A percentile compares a stretch with the other conserved stretches of the same genome.
phyloP scores from a whole-genome alignment of 2,888 invertebrate genomes.

The Drosophila subquinaria region DNA sequence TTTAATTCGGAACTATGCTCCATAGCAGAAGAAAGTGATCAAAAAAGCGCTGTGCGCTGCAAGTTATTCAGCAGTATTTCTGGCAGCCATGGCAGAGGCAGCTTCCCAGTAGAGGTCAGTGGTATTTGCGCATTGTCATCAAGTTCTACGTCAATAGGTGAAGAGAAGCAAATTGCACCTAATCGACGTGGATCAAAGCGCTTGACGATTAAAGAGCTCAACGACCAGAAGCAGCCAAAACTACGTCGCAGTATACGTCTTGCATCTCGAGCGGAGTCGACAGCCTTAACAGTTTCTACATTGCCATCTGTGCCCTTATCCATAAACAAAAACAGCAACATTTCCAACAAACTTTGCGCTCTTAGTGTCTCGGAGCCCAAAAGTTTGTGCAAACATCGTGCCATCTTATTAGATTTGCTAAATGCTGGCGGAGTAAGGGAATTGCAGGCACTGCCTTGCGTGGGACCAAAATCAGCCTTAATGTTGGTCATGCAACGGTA shows the following conservation, averaged over 20 bases:
- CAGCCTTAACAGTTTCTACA: background rate
- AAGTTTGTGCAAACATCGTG: background rate
- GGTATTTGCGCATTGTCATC: background rate
- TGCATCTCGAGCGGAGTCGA: background rate
- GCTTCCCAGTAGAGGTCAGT: background rate
- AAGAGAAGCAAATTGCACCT: background rate
- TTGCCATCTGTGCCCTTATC: background rate
- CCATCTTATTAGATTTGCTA: background rate
- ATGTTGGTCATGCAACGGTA: background rate
- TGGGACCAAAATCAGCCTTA: background rate
- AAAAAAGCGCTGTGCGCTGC: background rate
- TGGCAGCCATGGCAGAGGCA: background rate
- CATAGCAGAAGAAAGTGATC: background rate
- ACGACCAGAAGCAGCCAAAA: background rate
- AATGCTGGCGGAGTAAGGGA: background rate
- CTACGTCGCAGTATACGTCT: background rate
- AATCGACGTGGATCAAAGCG: background rate
- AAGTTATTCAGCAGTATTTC: background rate
- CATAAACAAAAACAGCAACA: background rate
- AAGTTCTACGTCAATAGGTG: background rate
- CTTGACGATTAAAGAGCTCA: background rate
- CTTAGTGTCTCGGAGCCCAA: too few relatives aligned
- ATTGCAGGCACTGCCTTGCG: background rate
- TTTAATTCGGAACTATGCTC: background rate
- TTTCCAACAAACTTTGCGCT: background rate